Percentiles rank a stretch among this genome's conserved stretches.
Evolutionary conservation across 2,888 invertebrate species (phyloP).

Genomic region (Tipula helvola): DNA sequence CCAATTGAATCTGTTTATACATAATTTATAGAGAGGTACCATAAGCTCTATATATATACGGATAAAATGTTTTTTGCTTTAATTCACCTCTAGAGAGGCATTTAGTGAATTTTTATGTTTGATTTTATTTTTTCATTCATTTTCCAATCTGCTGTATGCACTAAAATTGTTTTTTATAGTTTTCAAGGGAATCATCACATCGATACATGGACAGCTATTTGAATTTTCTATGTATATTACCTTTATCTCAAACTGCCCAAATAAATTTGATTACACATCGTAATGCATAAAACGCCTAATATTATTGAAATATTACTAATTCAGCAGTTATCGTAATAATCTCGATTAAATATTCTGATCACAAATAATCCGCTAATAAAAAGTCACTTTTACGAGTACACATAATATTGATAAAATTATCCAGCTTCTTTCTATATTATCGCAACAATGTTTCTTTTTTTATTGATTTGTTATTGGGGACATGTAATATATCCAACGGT

Average conservation of each 20-base stretch:
- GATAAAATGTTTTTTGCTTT: neutral
- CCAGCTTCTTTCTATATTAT: neutral
- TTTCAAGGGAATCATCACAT: neutral
- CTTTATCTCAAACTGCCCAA: neutral
- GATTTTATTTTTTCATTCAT: neutral
- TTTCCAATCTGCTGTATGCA: neutral
- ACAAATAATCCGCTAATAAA: neutral
- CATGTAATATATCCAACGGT: neutral
- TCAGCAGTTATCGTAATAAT: neutral
- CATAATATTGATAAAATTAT: neutral
- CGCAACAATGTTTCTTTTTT: neutral
- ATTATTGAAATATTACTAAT: neutral
- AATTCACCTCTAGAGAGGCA: constrained; percentile 4
- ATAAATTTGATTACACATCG: neutral
- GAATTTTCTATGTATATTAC: neutral
- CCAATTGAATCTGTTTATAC: neutral
- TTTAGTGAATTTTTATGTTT: neutral
- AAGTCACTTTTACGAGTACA: neutral
- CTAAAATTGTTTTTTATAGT: neutral
- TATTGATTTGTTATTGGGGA: neutral
- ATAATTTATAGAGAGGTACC: neutral
- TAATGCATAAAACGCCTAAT: neutral
- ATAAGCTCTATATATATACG: neutral
- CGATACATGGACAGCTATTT: neutral
- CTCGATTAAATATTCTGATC: neutral